Conservation (phyloP, 92 coral and sea anemone species). For the Porites rus region DNA sequence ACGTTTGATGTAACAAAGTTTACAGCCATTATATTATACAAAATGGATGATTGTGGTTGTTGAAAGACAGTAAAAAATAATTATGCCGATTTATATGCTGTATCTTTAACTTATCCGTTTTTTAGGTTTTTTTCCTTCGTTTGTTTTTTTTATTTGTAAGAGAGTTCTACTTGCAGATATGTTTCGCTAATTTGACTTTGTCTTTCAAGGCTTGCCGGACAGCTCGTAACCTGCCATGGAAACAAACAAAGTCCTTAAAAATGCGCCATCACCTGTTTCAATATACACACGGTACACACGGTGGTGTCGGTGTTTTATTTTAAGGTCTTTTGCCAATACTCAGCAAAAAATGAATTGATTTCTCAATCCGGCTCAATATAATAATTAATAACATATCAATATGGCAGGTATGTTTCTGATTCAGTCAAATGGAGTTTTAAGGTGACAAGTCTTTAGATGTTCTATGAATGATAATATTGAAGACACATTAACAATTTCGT, state of each 20-base stretch:
- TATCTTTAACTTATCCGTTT: not conserved
- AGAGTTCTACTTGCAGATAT: not conserved
- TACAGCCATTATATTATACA: not conserved
- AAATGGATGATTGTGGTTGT: not conserved
- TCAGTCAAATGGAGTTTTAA: too few species aligned
- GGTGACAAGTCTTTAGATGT: too few species aligned
- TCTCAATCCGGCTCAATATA: too few species aligned
- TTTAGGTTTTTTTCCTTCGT: too few species aligned
- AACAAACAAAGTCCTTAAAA: not conserved
- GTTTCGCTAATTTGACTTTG: too few species aligned
- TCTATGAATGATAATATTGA: not conserved
- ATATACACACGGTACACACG: not conserved
- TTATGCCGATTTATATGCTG: not conserved
- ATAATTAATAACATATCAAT: too few species aligned
- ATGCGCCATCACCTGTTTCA: constrained; percentile 17
- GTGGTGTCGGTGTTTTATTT: not conserved
- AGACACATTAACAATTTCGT: not conserved
- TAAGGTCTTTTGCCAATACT: not conserved
- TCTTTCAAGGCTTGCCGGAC: not conserved
- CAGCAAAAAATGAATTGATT: not conserved
- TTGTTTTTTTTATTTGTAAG: not conserved
- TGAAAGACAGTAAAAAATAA: not conserved
- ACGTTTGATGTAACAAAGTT: not conserved
- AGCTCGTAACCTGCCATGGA: not conserved
- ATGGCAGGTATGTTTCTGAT: too few species aligned